phyloP scores from a whole-genome alignment of 2,797 vertebrate species.

The Micrastur ruficollis region DNA sequence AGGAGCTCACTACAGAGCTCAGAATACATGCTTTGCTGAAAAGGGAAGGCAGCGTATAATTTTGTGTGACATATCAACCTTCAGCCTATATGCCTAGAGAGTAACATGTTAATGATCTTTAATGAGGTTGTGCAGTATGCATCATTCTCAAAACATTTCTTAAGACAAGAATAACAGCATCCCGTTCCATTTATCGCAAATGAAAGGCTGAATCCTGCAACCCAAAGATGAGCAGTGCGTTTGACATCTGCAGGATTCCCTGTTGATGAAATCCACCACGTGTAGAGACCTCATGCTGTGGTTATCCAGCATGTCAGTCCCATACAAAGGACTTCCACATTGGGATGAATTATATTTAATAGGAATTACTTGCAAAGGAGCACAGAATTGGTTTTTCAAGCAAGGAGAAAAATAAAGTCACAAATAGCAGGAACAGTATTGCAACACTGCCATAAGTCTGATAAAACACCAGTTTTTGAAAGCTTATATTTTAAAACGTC shows the following conservation, averaged over 20 bases:
- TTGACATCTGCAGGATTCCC: not conserved
- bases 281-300: slow-evolving; percentile 1
- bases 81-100: not conserved
- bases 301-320: not conserved
- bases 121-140: not conserved
- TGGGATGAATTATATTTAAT: not conserved
- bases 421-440: not conserved
- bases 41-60: not conserved
- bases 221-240: not conserved
- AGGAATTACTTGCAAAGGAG: not conserved
- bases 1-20: not conserved
- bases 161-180: not conserved
- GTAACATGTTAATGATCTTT: not conserved
- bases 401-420: not conserved
- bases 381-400: not conserved
- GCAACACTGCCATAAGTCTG: not conserved
- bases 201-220: not conserved
- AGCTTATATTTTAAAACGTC: not conserved
- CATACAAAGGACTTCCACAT: not conserved
- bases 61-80: not conserved
- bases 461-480: not conserved
- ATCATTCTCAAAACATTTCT: not conserved
- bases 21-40: not conserved
- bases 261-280: not conserved
- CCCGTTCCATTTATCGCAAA: not conserved